phyloP scores from a whole-genome alignment of 2,888 invertebrate genomes.

The Plagodis dolabraria region DNA sequence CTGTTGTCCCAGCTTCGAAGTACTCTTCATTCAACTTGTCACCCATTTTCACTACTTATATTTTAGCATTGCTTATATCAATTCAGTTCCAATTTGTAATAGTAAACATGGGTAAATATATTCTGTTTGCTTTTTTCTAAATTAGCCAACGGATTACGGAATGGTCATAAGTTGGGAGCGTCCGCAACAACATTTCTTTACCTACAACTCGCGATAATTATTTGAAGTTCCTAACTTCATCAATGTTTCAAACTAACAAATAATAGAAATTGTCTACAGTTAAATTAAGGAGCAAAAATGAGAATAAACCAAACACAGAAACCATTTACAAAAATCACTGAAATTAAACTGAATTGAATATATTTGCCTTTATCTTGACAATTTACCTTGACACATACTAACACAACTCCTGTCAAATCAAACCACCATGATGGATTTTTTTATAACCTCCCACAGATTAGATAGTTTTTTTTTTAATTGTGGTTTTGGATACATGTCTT shows the following conservation, averaged over 20 bases:
- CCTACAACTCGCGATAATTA: neutral
- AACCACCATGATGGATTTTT: slow-evolving; percentile 46
- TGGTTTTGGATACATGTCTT: too few species aligned
- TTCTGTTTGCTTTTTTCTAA: too few species aligned
- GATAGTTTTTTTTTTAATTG: too few species aligned
- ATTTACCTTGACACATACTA: slow-evolving; percentile 62
- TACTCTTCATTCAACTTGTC: slow-evolving; percentile 77
- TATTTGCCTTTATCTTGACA: slow-evolving; percentile 45
- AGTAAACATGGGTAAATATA: slow-evolving; percentile 43
- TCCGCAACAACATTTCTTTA: slow-evolving; percentile 64
- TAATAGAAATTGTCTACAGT: too few species aligned
- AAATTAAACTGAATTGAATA: too few species aligned
- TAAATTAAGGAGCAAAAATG: too few species aligned
- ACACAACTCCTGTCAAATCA: slow-evolving; percentile 45
- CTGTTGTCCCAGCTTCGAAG: slow-evolving; percentile 69
- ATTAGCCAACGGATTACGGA: too few species aligned
- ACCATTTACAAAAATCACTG: too few species aligned
- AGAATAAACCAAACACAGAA: too few species aligned
- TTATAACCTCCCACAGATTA: neutral
- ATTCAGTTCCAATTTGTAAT: slow-evolving; percentile 43
- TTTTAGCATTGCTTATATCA: slow-evolving; percentile 45
- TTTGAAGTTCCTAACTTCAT: too few species aligned
- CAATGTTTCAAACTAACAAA: too few species aligned
- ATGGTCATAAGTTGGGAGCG: slow-evolving; percentile 51
- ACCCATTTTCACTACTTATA: slow-evolving; percentile 60